Evolutionary conservation across 2,797 vertebrate genomes (phyloP), one percentile per base, ranked within the genome.

Genomic region (Lutjanus campechanus): DNA sequence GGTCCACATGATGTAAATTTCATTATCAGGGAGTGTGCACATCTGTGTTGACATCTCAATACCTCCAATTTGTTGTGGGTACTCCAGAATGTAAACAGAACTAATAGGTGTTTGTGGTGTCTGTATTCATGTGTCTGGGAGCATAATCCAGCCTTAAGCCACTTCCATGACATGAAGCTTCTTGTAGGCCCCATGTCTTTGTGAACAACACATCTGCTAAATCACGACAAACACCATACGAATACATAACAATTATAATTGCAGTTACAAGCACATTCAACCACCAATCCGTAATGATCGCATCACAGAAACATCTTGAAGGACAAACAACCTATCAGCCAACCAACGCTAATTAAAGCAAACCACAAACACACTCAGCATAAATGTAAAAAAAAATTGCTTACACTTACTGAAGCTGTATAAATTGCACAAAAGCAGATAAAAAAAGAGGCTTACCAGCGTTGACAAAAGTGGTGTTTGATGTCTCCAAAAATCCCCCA

Each of bases 391-490:
- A n/a, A 54, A n/a, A 49, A 40, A 20, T 12, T 19, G 47, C 49
- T 55, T 7, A 20, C 13, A 56, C 43, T 44, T 49, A 60, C 65
- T 20, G 55, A 69, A 29, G 41, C 17, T 65, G 49, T 55, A 53
- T 46, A 53, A 73, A 77, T 64, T 60, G 47, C 16, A 51, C 13
- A 56, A 10, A 60, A 22, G 60, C 49, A 63, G 41, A 69, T 64
- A 5, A 29, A 64, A 58, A 76, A 66, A 60, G 16, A 62, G 22
- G 49, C 53, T 69, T 43, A 60, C 13, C 20, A 70, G 49, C 65
- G n/a, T 41, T 63, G 56, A 76, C 44, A 60, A 19, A 55, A 69
- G 44, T 22, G 46, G n/a, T 50, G 60, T 59, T 54, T 67, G 65
- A 65, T 72, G 50, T 76, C 25, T 58, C 41, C 8, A 51, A 77